phyloP scores from a whole-genome alignment of 2,113 vertebrate species.

The Ciconia maguari region DNA sequence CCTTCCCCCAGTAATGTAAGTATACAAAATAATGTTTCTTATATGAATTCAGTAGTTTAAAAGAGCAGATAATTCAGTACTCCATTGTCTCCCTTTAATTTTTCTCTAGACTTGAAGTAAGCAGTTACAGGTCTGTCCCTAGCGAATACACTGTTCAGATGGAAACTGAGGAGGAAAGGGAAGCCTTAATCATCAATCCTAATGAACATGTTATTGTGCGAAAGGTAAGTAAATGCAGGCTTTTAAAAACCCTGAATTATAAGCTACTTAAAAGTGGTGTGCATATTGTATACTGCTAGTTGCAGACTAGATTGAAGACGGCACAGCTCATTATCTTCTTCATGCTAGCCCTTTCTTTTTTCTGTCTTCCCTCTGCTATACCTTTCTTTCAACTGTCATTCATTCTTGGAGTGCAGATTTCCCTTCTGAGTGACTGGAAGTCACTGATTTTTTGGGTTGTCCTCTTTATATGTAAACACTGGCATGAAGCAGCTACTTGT shows the following conservation, averaged over 20 bases:
- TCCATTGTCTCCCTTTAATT: neutral
- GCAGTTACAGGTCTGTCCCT: slow-evolving; percentile 61
- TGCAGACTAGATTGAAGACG: neutral
- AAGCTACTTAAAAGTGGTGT: neutral
- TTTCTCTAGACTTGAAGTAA: slow-evolving; percentile 61
- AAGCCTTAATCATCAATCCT: slow-evolving; percentile 82
- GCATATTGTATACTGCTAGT: neutral
- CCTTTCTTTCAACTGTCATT: neutral
- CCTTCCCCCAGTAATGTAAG: neutral
- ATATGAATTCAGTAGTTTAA: neutral
- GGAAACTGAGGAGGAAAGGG: slow-evolving; percentile 85
- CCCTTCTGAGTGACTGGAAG: neutral
- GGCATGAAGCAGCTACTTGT: neutral
- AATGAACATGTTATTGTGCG: slow-evolving; percentile 79
- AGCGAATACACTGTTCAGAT: slow-evolving; percentile 80
- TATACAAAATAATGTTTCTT: neutral
- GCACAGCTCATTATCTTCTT: neutral
- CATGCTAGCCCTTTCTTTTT: neutral
- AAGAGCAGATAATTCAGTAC: neutral
- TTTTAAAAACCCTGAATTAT: neutral
- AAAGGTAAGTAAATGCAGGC: slow-evolving; percentile 71
- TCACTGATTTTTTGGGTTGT: neutral
- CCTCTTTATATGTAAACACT: neutral
- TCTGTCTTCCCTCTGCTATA: neutral
- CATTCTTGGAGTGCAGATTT: neutral